Conservation (phyloP, 2,113 vertebrate genomes). For the Lepisosteus osseus region DNA sequence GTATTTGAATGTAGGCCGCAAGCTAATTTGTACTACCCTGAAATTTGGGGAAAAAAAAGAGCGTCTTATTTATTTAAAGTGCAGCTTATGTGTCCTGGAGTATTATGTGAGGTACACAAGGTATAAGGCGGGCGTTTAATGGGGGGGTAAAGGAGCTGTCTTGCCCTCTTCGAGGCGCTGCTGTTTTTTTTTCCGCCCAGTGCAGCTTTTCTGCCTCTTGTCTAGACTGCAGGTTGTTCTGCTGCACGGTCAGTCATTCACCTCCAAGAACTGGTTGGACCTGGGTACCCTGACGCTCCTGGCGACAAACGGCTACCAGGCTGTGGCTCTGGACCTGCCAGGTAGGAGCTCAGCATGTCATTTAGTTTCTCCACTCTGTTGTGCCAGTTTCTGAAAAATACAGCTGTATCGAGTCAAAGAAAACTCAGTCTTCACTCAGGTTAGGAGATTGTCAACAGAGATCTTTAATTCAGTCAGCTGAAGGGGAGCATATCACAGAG, state of each 20-base stretch:
- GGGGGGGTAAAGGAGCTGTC: no score
- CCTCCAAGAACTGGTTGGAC: conserved; percentile 87
- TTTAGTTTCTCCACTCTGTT: neutral
- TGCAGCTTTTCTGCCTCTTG: neutral
- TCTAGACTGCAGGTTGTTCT: conserved; percentile 80
- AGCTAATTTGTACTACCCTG: no score
- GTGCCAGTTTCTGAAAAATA: neutral
- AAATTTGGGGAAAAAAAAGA: no score
- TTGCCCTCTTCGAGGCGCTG: no score
- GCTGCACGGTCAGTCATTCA: conserved; percentile 90
- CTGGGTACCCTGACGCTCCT: conserved; percentile 84
- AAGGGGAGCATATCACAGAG: no score
- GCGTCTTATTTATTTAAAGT: no score
- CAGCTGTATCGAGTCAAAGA: neutral
- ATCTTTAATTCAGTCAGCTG: neutral
- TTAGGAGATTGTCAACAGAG: neutral
- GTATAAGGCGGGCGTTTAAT: no score
- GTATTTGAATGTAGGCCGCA: no score
- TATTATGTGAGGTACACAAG: no score
- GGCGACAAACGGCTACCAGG: conserved; percentile 77
- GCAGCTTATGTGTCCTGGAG: no score
- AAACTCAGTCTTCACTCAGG: neutral
- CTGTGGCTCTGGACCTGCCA: conserved; percentile 86
- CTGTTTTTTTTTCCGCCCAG: neutral
- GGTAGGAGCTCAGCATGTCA: conserved; percentile 60